phyloP scores from a whole-genome alignment of 2,888 invertebrate species.

The Syrista parreyssii region DNA sequence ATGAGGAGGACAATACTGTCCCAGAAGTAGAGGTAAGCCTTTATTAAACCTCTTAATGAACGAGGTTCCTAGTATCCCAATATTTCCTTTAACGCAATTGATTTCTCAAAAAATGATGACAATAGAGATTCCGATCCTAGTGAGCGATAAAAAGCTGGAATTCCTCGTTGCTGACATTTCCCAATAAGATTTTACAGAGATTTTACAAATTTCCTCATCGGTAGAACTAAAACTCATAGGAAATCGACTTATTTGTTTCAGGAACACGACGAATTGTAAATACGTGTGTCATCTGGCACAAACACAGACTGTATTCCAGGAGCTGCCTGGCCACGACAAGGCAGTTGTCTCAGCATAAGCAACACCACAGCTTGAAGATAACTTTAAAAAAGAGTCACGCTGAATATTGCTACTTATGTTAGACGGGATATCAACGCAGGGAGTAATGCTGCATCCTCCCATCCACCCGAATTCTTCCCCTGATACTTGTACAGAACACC shows the following conservation, averaged over 20 bases:
- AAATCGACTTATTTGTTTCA: conserved; percentile 52
- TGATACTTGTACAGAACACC: neutral
- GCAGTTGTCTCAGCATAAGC: conserved; percentile 36
- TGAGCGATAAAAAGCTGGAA: conserved; percentile 55
- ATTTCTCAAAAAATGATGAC: conserved; percentile 41
- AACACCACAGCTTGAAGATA: conserved; percentile 27
- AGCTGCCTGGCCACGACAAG: conserved; percentile 51
- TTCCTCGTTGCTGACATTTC: conserved; percentile 54
- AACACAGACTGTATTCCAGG: conserved; percentile 64
- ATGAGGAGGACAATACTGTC: conserved; percentile 74
- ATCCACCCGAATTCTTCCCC: neutral
- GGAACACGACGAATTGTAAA: conserved; percentile 72
- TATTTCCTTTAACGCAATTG: neutral
- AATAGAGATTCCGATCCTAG: conserved; percentile 43
- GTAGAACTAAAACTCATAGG: neutral
- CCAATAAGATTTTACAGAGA: neutral
- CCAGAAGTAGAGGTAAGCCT: conserved; percentile 66
- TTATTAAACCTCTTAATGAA: neutral
- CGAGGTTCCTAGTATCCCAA: neutral
- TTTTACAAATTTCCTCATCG: neutral
- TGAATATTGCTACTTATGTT: neutral
- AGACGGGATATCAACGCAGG: neutral
- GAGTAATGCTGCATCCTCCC: neutral
- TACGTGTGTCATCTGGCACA: conserved; percentile 54
- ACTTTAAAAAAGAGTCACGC: neutral